phyloP scores from a whole-genome alignment of 2,113 vertebrate genomes.

The Micromys minutus region DNA sequence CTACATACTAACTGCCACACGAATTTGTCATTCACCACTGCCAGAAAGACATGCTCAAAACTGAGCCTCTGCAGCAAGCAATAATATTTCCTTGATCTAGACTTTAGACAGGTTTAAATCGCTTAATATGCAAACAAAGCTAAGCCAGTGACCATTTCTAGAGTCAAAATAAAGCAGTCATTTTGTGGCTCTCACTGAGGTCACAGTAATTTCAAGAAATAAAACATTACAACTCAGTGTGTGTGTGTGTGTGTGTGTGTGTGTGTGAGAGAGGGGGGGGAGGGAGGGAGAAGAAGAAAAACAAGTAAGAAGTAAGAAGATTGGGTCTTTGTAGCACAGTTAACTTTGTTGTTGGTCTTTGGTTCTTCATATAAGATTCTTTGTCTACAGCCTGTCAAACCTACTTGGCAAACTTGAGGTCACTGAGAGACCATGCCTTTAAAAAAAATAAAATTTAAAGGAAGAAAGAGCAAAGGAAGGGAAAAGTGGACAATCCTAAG shows the following conservation, averaged over 20 bases:
- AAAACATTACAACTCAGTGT: background rate
- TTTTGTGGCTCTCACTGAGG: background rate
- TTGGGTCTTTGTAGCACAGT: background rate
- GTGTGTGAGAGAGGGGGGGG: background rate
- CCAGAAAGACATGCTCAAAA: background rate
- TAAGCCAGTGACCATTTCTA: background rate
- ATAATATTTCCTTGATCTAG: background rate
- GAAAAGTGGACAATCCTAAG: background rate
- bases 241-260: too few relatives aligned
- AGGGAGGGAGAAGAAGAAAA: background rate
- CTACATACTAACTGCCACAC: background rate
- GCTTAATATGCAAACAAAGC: background rate
- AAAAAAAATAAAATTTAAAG: background rate
- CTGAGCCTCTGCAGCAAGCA: background rate
- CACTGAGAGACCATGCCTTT: background rate
- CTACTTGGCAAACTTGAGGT: background rate
- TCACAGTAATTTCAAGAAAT: background rate
- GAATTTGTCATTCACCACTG: background rate
- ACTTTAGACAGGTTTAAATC: background rate
- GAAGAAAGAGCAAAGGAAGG: background rate
- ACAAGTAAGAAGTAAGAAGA: too few relatives aligned
- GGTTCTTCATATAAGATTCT: background rate
- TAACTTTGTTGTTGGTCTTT: conserved; percentile 6
- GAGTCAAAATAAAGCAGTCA: background rate
- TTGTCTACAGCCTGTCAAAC: background rate